phyloP scores from a whole-genome alignment of 2,888 invertebrate species.

The Bellardia bayeri region DNA sequence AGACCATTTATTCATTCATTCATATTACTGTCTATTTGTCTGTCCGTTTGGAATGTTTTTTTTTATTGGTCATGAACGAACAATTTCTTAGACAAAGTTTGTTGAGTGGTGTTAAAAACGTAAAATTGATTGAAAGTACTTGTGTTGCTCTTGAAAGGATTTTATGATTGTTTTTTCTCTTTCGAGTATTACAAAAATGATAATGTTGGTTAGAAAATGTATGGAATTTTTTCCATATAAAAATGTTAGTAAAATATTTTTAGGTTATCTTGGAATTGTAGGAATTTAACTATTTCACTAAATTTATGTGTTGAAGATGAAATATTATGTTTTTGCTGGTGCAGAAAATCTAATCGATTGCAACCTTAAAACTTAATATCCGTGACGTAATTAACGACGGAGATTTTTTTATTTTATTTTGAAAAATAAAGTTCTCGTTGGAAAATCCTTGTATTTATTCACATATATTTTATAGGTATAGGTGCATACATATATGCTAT shows the following conservation, averaged over 20 bases:
- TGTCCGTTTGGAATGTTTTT: conserved; percentile 8
- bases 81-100: conserved; percentile 40
- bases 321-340: too few species aligned
- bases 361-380: too few species aligned
- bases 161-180: conserved; percentile 16
- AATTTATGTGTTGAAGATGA: neutral
- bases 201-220: neutral
- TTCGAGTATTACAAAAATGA: neutral
- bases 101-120: neutral
- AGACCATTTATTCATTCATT: conserved; percentile 27
- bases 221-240: neutral
- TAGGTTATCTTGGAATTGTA: neutral
- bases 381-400: too few species aligned
- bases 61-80: conserved; percentile 31
- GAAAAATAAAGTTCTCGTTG: too few species aligned
- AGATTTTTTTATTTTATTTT: too few species aligned
- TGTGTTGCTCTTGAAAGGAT: conserved; percentile 6
- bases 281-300: neutral
- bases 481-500: too few species aligned
- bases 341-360: too few species aligned
- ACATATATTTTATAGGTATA: too few species aligned
- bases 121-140: conserved; percentile 61
- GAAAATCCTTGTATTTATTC: too few species aligned
- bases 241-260: neutral
- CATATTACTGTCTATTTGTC: conserved; percentile 24